Conservation (phyloP, 2,888 invertebrate genomes). For the Carterocephalus palaemon region DNA sequence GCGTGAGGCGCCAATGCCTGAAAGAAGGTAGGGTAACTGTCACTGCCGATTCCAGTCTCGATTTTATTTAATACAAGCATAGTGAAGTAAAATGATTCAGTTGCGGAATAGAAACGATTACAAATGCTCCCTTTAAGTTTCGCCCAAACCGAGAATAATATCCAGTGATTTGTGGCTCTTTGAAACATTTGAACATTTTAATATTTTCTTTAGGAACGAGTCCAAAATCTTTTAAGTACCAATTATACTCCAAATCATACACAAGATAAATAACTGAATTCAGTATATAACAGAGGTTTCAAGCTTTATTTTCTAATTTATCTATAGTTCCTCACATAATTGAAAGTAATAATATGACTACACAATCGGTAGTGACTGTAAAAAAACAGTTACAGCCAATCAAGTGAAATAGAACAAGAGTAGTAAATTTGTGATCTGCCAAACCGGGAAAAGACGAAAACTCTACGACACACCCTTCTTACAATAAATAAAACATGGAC, state of each 20-base stretch:
- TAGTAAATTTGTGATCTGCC: slow-evolving; percentile 23
- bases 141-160: slow-evolving; percentile 5
- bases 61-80: slow-evolving; percentile 23
- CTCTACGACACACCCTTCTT: slow-evolving; percentile 6
- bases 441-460: slow-evolving; percentile 19
- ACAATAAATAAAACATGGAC: slow-evolving; percentile 15
- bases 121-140: slow-evolving; percentile 11
- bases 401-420: slow-evolving; percentile 22
- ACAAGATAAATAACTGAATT: no score
- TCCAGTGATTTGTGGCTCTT: slow-evolving; percentile 1
- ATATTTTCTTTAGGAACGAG: no score
- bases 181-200: no score
- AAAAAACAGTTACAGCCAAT: slow-evolving; percentile 19
- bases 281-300: no score
- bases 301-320: no score
- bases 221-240: no score
- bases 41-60: slow-evolving; percentile 40
- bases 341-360: no score
- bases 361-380: no score
- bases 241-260: no score
- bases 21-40: slow-evolving; percentile 35
- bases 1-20: slow-evolving; percentile 44
- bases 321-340: no score
- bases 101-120: slow-evolving; percentile 3
- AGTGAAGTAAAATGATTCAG: slow-evolving; percentile 20